These are phyloP conservation scores for Scaptomyza montana DNA, from an alignment of 1,140 invertebrate species.

Conservation along the genomic window DNA sequence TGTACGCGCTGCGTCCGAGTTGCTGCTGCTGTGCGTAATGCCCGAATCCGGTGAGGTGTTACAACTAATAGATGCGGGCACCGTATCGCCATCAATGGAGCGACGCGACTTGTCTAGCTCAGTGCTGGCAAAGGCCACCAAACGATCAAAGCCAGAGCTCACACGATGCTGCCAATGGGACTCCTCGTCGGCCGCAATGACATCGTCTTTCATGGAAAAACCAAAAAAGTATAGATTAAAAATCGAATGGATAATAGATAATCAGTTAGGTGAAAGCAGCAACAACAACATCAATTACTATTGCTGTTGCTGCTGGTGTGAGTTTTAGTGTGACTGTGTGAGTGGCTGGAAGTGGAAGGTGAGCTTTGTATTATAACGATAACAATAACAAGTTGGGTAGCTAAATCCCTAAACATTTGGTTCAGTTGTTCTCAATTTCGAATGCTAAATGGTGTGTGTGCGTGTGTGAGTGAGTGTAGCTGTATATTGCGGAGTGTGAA, in stretches of 20 bases:
- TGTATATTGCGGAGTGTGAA: conserved; percentile 24
- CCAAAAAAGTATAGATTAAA: conserved; percentile 5
- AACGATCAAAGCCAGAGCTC: conserved; percentile 91
- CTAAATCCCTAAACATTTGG: conserved; percentile 30
- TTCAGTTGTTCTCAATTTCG: conserved; percentile 40
- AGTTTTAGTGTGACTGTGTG: conserved; percentile 5
- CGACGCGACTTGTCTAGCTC: conserved; percentile 90
- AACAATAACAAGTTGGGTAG: conserved; percentile 25
- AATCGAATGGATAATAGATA: background rate
- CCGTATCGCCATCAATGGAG: conserved; percentile 88
- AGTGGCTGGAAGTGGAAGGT: conserved; percentile 14
- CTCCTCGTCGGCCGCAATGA: conserved; percentile 85
- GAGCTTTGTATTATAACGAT: conserved; percentile 14
- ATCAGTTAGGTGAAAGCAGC: conserved; percentile 9
- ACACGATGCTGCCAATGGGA: conserved; percentile 92
- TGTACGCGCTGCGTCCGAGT: conserved; percentile 85
- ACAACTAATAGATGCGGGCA: conserved; percentile 85
- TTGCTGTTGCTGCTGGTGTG: conserved; percentile 21
- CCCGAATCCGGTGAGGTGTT: conserved; percentile 90
- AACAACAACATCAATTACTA: background rate
- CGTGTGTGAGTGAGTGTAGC: conserved; percentile 23
- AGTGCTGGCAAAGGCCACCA: conserved; percentile 93
- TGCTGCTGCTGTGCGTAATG: conserved; percentile 86
- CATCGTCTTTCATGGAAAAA: conserved; percentile 66
- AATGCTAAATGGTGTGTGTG: conserved; percentile 38